Conservation (phyloP, 2,113 vertebrate genomes). For the Trematomus loennbergii region DNA sequence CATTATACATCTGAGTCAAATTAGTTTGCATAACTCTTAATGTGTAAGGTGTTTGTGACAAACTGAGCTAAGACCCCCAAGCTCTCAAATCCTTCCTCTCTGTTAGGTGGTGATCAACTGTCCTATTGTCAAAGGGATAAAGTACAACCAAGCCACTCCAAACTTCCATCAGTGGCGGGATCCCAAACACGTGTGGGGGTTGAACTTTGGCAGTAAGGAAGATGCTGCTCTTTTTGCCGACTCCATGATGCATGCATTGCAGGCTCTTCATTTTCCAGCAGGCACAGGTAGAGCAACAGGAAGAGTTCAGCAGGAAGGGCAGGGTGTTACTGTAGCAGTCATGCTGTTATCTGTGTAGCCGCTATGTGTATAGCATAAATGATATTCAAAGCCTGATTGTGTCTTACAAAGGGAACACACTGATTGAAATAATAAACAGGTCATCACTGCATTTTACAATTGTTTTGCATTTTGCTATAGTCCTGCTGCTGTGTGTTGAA, state of each 20-base stretch:
- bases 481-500: too few species aligned
- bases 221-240: slow-evolving; percentile 83
- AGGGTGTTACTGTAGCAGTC: not conserved
- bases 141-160: slow-evolving; percentile 89
- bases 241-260: slow-evolving; percentile 70
- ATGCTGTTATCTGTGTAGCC: not conserved
- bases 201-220: slow-evolving; percentile 88
- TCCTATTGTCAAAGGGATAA: slow-evolving; percentile 85
- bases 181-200: slow-evolving; percentile 88
- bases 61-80: not conserved
- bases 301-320: not conserved
- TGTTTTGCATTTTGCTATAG: not conserved
- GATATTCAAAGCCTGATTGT: not conserved
- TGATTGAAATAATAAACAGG: not conserved
- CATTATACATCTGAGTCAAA: not conserved
- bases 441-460: not conserved
- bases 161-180: slow-evolving; percentile 91
- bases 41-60: not conserved
- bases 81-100: not conserved
- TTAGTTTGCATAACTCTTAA: not conserved
- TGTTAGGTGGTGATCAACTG: slow-evolving; percentile 90
- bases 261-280: slow-evolving; percentile 38
- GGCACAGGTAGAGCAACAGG: slow-evolving; percentile 43
- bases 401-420: not conserved
- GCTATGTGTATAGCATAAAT: not conserved